Percentiles rank a stretch among this genome's conserved stretches.
phyloP scores from a whole-genome alignment of 1,140 invertebrate genomes.

The Spodoptera frugiperda region DNA sequence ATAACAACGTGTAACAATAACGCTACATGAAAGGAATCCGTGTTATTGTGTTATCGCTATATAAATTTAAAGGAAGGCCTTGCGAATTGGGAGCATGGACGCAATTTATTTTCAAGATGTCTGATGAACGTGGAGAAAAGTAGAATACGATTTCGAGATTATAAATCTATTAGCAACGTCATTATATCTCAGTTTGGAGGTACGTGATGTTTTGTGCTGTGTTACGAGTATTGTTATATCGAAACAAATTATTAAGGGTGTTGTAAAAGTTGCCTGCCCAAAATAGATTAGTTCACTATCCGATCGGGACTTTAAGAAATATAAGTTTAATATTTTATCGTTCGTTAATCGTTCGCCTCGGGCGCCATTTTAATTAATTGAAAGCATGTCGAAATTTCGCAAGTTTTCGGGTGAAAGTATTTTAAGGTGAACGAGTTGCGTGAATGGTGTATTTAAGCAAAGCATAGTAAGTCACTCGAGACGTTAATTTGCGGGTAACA shows the following conservation, averaged over 20 bases:
- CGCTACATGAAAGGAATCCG: conserved; percentile 42
- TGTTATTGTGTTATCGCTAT: conserved; percentile 41
- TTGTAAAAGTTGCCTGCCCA: not conserved
- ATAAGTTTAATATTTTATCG: conserved; percentile 18
- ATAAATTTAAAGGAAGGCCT: conserved; percentile 39
- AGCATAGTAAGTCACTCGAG: conserved; percentile 27
- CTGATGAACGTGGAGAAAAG: conserved; percentile 14
- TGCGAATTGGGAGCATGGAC: conserved; percentile 27
- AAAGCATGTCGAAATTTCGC: conserved; percentile 15
- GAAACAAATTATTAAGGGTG: not conserved
- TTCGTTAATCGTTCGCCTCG: conserved; percentile 13
- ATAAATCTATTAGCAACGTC: conserved; percentile 16
- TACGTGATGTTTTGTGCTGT: not conserved
- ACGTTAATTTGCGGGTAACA: conserved; percentile 35
- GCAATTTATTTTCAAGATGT: conserved; percentile 30
- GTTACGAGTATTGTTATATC: not conserved
- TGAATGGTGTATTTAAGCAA: conserved; percentile 21
- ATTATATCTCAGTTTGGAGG: not conserved
- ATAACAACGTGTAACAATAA: conserved; percentile 49
- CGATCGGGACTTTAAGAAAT: conserved; percentile 2
- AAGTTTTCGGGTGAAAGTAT: conserved; percentile 4
- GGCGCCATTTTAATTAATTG: conserved; percentile 35
- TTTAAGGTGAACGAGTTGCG: conserved; percentile 24
- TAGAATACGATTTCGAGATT: conserved; percentile 10
- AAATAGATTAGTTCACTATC: not conserved